Base-by-base conservation (phyloP, 2,888 invertebrate genomes). In the Agriopis marginaria region DNA sequence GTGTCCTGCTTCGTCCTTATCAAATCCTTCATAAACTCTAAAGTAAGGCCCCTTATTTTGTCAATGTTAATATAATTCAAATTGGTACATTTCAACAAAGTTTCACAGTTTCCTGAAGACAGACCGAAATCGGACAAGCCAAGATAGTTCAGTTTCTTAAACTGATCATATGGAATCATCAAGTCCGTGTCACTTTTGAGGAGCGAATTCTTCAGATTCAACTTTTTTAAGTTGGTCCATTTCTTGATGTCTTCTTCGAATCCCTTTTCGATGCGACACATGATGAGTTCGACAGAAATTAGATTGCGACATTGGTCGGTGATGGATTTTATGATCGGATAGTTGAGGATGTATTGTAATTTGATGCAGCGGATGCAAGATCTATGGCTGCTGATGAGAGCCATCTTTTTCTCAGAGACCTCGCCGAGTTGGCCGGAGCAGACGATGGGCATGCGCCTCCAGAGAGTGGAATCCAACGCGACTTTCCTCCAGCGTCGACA, bases 121-220 rank as follows among this genome's bases (percentile, higher is more conserved):
- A 94, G 82, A 14, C 94, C 94, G 80, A 94, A 94, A 76, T 94
- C 91, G 0, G 93, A 89, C 51, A 94, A 66, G 83, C 80, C 73
- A 92, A 82, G 73, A 83, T 86, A 73, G 81, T 86, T 54, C 45
- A 94, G 78, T 23, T 89, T 73, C 74, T 85, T 85, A 61, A 92
- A 90, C 63, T 87, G 75, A 73, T 89, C 86, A 75, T 87, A 93
- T 54, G 87, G 77, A 60, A 94, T 85, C 23, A 78, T 65, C 67
- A 91, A 78, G 64, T 90, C 88, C 23, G 75, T 75, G 66, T 79
- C 80, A 60, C 74, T 84, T 58, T 78, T 82, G 5, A 89, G 73
- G 8, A 92, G 82, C 45, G 92, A 92, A 77, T 94, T 93, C 77
- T 89, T 92, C 54, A 94, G 82, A 78, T 83, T 89, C 8, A 94